These are phyloP conservation scores for Rugalucina vietnamica DNA, from an alignment of 2,888 invertebrate genomes.

Conservation along the genomic window DNA sequence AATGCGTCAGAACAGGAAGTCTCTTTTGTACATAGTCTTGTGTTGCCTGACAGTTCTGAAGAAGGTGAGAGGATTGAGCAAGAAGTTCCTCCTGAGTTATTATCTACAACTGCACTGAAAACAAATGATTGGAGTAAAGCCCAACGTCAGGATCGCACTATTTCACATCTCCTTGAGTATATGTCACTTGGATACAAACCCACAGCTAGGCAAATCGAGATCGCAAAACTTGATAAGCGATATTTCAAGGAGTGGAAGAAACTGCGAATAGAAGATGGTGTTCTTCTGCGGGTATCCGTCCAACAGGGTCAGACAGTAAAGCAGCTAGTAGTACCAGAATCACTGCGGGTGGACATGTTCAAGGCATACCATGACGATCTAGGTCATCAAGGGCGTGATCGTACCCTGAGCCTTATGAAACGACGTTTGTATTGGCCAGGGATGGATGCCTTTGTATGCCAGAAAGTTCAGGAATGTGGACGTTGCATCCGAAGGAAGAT, in stretches of 20 bases:
- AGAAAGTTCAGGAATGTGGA: conserved; percentile 19
- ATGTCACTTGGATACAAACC: neutral
- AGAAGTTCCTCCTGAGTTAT: neutral
- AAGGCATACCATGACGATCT: conserved; percentile 12
- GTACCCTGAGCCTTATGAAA: conserved; percentile 6
- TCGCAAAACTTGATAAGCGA: neutral
- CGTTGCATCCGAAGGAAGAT: conserved; percentile 22
- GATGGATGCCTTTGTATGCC: conserved; percentile 4
- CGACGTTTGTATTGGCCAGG: conserved; percentile 28
- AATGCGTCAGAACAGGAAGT: neutral
- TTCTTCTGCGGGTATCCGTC: neutral
- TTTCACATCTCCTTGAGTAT: neutral
- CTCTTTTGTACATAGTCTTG: neutral
- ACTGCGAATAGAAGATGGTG: neutral
- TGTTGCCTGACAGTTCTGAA: neutral
- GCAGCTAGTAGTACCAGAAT: neutral
- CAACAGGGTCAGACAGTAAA: neutral
- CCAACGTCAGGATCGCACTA: neutral
- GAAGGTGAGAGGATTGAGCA: too few relatives aligned
- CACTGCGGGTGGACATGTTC: neutral
- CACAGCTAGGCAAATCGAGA: neutral
- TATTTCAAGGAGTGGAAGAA: neutral
- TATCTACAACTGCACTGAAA: neutral
- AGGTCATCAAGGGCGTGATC: conserved; percentile 18
- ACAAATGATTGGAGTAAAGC: neutral